A percentile compares a stretch with the other conserved stretches of the same genome.
phyloP scores from a whole-genome alignment of 2,888 invertebrate genomes.

The Emesis castigata region DNA sequence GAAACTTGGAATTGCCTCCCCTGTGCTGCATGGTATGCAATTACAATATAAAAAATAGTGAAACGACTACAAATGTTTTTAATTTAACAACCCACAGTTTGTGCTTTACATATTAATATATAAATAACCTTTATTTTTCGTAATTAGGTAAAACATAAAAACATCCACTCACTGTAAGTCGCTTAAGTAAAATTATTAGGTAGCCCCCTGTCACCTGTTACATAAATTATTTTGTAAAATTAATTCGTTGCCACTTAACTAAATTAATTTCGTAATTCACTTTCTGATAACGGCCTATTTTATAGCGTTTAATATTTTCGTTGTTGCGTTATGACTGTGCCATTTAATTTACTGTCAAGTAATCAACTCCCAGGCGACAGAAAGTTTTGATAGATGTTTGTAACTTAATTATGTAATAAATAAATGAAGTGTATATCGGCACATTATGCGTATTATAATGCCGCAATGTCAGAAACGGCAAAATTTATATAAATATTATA shows the following conservation, averaged over 20 bases:
- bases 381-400: background rate
- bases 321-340: background rate
- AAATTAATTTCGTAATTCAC: constrained; percentile 10
- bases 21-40: too few species aligned
- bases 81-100: too few species aligned
- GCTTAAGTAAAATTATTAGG: background rate
- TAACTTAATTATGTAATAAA: background rate
- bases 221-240: constrained; percentile 2
- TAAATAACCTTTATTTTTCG: background rate
- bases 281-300: constrained; percentile 6
- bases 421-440: too few species aligned
- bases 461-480: too few species aligned
- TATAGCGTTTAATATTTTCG: constrained; percentile 1
- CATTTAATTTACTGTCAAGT: background rate
- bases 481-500: too few species aligned
- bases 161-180: background rate
- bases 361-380: background rate
- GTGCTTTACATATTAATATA: background rate
- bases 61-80: too few species aligned
- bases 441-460: too few species aligned
- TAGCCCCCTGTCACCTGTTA: background rate
- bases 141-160: background rate
- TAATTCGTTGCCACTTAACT: background rate
- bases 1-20: too few species aligned
- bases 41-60: too few species aligned